phyloP scores from a whole-genome alignment of 2,888 invertebrate species.

The Cryptocephalus moraei region DNA sequence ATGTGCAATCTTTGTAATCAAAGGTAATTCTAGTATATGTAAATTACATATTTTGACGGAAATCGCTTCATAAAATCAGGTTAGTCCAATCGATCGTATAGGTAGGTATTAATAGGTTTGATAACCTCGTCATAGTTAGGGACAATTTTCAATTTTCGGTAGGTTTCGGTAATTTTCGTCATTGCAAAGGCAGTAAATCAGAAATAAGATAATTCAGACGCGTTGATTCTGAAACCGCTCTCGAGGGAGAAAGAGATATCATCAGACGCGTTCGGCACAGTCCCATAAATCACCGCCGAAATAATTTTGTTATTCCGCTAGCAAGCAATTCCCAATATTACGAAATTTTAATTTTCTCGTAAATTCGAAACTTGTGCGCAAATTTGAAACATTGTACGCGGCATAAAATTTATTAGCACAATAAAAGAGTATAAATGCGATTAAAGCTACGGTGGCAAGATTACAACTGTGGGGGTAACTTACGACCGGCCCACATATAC shows the following conservation, averaged over 20 bases:
- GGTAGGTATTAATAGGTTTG: no score
- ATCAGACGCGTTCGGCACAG: neutral
- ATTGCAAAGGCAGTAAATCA: no score
- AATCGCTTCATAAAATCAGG: no score
- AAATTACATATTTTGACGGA: no score
- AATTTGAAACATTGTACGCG: neutral
- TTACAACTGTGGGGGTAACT: constrained; percentile 20
- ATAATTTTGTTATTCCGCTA: no score
- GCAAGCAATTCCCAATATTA: neutral
- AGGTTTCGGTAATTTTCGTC: no score
- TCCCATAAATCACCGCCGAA: neutral
- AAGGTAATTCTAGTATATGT: no score
- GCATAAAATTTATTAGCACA: constrained; percentile 12
- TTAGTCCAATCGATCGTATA: no score
- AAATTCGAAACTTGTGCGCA: neutral
- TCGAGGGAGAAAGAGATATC: neutral
- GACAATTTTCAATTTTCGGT: no score
- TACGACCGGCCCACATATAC: constrained; percentile 9
- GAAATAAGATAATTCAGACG: neutral
- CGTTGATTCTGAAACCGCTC: neutral
- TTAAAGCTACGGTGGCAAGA: constrained; percentile 18
- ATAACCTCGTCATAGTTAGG: no score
- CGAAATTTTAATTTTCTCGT: neutral
- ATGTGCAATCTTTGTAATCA: no score
- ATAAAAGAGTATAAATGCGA: constrained; percentile 17